Base-by-base conservation (phyloP, 2,113 vertebrate species). In the Otocyon megalotis region DNA sequence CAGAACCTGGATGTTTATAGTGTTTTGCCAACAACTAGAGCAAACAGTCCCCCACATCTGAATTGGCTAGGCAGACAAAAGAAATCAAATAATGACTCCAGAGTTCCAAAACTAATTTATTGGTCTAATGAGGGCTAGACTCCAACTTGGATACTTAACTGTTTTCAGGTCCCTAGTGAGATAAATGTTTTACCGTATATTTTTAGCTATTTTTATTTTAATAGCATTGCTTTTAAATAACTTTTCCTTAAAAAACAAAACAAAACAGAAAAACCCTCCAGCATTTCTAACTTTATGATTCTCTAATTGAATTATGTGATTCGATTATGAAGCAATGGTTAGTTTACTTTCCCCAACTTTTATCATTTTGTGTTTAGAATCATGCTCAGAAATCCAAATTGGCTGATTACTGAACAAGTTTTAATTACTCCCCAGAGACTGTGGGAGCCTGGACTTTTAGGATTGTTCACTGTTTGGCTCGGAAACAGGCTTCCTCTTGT, bases 151-250 rank as follows among this genome's bases (percentile, higher is more conserved):
- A 81, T 82, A 93, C 81, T 96, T 79, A 79, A 90, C 67, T 92
- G 58, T 92, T 95, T 43, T 85, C 19, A 81, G 85, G 81, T 71
- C 28, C 67, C 32, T 14, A 84, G 43, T 62, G 69, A 94, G 83
- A 84, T 76, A 74, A 96, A 92, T 53, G 35, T 53, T 87, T 95
- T 28, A 69, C 67, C 28, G 60, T 87, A 26, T 92, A 95, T 95
- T 97, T 97, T 97, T 83, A 93, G 74, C 74, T 89, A 89, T 91
- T 95, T 94, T 92, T 62, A 94, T 77, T 74, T 77, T 54, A 92
- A 95, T 69, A 96, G 37, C n/a, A 89, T 4, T 80, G 72, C 9
- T 43, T 97, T 95, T 86, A 93, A 76, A 58, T 91, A 20, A 84
- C 12, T 77, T 81, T 90, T 87, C 63, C 53, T 88, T 50, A 81